Evolutionary conservation across 2,888 invertebrate species (phyloP), one percentile per base, ranked within the genome.

Genomic region (Apodemia duryi): DNA sequence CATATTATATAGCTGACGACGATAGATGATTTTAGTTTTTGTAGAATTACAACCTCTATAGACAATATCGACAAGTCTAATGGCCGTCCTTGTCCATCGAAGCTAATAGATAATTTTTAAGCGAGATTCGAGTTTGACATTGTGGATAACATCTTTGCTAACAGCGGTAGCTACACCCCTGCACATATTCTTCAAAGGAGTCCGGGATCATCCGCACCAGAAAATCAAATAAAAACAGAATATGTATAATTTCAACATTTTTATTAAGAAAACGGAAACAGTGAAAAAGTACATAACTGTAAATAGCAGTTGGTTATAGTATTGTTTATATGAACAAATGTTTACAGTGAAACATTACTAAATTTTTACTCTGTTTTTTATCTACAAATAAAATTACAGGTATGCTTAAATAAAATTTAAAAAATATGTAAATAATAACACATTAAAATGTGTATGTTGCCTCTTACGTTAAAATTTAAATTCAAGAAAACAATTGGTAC

Each of bases 191-290:
- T 21, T 21, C 21, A 21, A 21, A 21, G 21, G 21, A 21, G 21
- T 21, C 21, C 21, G 21, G 21, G 21, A 21, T 21, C 21, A 21
- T 21, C 21, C 21, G 21, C 21, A 21, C 21, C 21, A 9, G 7
- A 43, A 11, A 60, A 60, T 13, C n/a, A 60, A 60, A 51, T 13
- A 6, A 63, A 10, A 28, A 51, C 49, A 46, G 11, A 28, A 49
- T 9, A 35, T 11, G 0, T 51, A 64, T 85, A 85, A 87, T 91
- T 91, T 90, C 84, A 91, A 91, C 88, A 88, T 91, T 91, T 84
- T 91, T 91, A 91, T 91, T 91, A 88, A 86, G 91, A 91, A 91
- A 91, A 91, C 91, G 86, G 91, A 91, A 91, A 91, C 91, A 89
- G 91, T 91, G 91, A 91, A 91, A 91, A 91, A 91, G 91, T 91